Evolutionary conservation across 2,888 invertebrate genomes (phyloP).

Genomic region (Cryptophagus acutangulus): DNA sequence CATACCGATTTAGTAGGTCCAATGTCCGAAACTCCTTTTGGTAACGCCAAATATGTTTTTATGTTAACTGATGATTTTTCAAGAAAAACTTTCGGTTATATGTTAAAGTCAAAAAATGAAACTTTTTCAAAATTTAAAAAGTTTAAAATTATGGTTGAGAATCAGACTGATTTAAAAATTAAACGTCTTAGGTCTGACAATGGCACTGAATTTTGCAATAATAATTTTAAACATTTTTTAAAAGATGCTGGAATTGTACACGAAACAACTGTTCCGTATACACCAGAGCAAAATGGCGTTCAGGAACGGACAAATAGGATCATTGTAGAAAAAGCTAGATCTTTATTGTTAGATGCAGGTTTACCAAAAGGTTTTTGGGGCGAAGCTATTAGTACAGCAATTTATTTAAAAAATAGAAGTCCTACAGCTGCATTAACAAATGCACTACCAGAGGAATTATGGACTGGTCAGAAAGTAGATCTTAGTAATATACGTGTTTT

Average conservation of each 20-base stretch:
- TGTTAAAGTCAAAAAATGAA: constrained; percentile 10
- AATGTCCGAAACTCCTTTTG: constrained; percentile 28
- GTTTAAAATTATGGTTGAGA: constrained; percentile 7
- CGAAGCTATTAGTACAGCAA: constrained; percentile 15
- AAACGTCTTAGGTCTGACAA: constrained; percentile 24
- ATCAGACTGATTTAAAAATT: neutral
- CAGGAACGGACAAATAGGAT: constrained; percentile 39
- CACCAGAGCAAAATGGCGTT: constrained; percentile 41
- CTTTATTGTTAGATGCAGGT: constrained; percentile 13
- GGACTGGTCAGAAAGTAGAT: constrained; percentile 15
- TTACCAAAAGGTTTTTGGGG: constrained; percentile 16
- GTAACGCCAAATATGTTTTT: constrained; percentile 8
- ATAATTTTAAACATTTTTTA: constrained; percentile 33
- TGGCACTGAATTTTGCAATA: constrained; percentile 34
- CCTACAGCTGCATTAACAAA: constrained; percentile 7
- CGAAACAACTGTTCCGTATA: constrained; percentile 40
- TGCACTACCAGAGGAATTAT: constrained; percentile 15
- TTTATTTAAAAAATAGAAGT: constrained; percentile 16
- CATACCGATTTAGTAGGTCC: constrained; percentile 36
- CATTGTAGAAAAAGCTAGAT: constrained; percentile 12
- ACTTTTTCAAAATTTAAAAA: constrained; percentile 6
- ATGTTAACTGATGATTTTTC: constrained; percentile 13
- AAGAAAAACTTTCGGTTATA: constrained; percentile 6
- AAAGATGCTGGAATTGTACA: constrained; percentile 32
- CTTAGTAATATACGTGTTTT: constrained; percentile 15